phyloP scores from a whole-genome alignment of 2,113 vertebrate genomes.

The Melospiza georgiana region DNA sequence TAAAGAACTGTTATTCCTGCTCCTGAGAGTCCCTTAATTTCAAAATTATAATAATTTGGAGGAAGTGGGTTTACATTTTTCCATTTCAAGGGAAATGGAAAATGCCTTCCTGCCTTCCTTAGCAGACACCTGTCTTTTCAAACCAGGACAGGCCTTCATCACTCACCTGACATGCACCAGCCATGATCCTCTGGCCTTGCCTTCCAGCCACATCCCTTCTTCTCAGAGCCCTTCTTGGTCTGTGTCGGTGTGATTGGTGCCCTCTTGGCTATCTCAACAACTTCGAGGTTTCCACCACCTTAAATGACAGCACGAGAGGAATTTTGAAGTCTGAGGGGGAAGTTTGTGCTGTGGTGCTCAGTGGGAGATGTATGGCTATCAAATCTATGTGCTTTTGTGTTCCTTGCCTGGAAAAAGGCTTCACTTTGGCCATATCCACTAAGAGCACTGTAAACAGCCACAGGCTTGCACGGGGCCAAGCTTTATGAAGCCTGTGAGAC shows the following conservation, averaged over 20 bases:
- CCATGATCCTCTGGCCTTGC: not conserved
- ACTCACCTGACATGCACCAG: accelerated
- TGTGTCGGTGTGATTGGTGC: not conserved
- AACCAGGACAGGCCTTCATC: not conserved
- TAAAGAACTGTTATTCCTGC: not conserved
- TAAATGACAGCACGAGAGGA: not conserved
- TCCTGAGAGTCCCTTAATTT: not conserved
- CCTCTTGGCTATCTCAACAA: not conserved
- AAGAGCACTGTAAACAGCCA: not conserved
- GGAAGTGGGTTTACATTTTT: not conserved
- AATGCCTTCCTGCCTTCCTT: not conserved
- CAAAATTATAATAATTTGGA: not conserved
- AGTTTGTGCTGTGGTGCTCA: not conserved
- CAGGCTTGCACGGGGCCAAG: not conserved
- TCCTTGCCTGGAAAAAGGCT: not conserved
- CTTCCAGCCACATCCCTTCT: not conserved
- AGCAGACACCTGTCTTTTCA: not conserved
- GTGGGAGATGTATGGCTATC: not conserved
- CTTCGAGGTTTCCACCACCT: not conserved
- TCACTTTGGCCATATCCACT: not conserved
- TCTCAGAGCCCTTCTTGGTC: not conserved
- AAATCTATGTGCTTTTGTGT: not conserved
- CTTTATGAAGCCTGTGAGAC: not conserved
- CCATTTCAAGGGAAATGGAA: not conserved
- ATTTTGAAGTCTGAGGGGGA: not conserved